Evolutionary conservation across 2,888 invertebrate genomes (phyloP), one percentile per base, ranked within the genome.

Genomic region (Zaprionus obscuricornis): DNA sequence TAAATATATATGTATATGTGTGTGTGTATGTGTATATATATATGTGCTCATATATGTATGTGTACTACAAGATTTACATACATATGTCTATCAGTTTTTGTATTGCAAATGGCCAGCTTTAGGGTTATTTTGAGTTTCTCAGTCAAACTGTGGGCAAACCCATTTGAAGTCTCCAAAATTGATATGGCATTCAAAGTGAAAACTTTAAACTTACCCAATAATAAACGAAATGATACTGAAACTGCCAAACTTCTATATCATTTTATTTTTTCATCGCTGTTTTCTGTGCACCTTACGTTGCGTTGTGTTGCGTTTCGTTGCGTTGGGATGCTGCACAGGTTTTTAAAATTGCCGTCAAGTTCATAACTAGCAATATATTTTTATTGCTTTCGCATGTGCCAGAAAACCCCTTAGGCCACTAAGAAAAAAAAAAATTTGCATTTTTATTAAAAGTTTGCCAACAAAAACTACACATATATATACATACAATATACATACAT

Each of bases 361-460:
- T 79, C 75, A 66, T 67, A 79, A 82, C 67, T 72, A 78, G 75
- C 73, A 69, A 78, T 82, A 75, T 73, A 51, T 63, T 78, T 79
- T 78, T 79, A 82, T 79, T 79, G 82, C 73, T 56, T 68, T 78
- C 64, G 67, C 76, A 70, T 75, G 70, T 66, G 82, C 57, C 73
- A 65, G 60, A 56, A n/a, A 67, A 64, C 62, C 67, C 78, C 70
- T 78, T 63, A 67, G 78, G 82, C 79, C 42, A 78, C 58, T 69
- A 54, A 36, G 29, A 47, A 58, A 43, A 65, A 66, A 66, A 51
- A 47, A 57, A 79, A 79, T 79, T 79, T 82, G 67, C 78, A 79
- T 79, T 82, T 79, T 79, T 82, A 79, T 79, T 82, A 78, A 78
- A 78, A 78, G 59, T 66, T 59, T 51, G 46, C 63, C 59, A 58